Conservation (phyloP, 2,888 invertebrate species). For the Acrobasis suavella region DNA sequence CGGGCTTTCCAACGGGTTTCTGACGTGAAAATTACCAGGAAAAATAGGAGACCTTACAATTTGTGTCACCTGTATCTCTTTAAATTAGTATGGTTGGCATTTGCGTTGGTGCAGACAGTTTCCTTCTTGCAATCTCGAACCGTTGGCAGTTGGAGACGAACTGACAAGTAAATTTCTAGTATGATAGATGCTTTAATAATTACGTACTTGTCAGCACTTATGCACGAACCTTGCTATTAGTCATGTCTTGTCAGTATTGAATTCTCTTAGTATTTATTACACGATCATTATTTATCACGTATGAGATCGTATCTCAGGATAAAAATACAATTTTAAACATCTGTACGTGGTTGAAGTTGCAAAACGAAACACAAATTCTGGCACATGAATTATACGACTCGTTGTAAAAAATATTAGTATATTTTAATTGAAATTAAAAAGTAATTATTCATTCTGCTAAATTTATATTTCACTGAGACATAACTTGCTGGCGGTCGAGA, state of each 20-base stretch:
- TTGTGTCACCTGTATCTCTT: constrained; percentile 44
- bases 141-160: constrained; percentile 7
- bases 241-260: constrained; percentile 16
- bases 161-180: constrained; percentile 20
- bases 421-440: neutral
- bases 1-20: constrained; percentile 41
- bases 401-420: neutral
- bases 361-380: neutral
- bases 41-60: constrained; percentile 54
- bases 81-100: constrained; percentile 9
- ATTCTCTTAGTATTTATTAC: constrained; percentile 16
- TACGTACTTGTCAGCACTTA: constrained; percentile 13
- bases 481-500: neutral
- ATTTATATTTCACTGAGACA: neutral
- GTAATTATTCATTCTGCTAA: neutral
- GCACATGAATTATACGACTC: neutral
- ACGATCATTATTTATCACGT: neutral
- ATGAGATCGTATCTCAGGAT: neutral
- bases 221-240: constrained; percentile 14
- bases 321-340: constrained; percentile 4
- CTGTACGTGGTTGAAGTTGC: neutral
- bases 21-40: constrained; percentile 61
- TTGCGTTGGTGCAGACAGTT: constrained; percentile 11
- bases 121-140: constrained; percentile 8
- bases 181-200: constrained; percentile 18